Base-by-base conservation (phyloP, 2,888 invertebrate species). In the Chrysomela aeneicollis region DNA sequence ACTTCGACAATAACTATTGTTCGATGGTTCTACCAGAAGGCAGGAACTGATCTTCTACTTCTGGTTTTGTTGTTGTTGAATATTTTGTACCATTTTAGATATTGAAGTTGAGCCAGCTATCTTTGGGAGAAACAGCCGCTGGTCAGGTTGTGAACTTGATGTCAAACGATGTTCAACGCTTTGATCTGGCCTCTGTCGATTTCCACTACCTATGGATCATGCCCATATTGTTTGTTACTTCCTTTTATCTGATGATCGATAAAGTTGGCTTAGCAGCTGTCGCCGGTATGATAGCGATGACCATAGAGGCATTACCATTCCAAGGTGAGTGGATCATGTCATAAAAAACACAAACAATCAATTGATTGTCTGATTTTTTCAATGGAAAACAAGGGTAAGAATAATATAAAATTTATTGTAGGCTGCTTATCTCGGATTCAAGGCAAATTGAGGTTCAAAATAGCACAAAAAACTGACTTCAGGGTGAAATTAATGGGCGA, bases 141-240 rank as follows among this genome's bases (percentile, higher is more conserved):
- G 94, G 94, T 0, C 91, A 93, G 81, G 88, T 95, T 74, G 89
- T 94, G 47, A 94, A 94, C 79, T 81, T 95, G 59, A 86, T 95
- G 83, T 93, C 94, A 0, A 94, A 94, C 74, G 95, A 95, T 78
- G 93, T 94, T 2, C 89, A 89, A 74, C 86, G 93, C 67, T 93
- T 94, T 78, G 94, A 94, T 77, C 82, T 89, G 81, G 87, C 89
- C 19, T 86, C 90, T 21, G 74, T 88, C 54, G 89, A 88, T 77
- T 81, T 93, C n/a, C 92, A 93, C 81, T 93, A 90, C 78, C 81
- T 94, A 51, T 92, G 93, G 92, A 87, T 93, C 59, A 91, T 92
- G 83, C 94, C 94, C 0, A 84, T 93, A 10, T 89, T 92, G 74
- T 88, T 89, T 8, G 83, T 88, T 0, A 86, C 91, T 42, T 87